Conservation (phyloP, 2,888 invertebrate genomes). For the Elmis aenea region DNA sequence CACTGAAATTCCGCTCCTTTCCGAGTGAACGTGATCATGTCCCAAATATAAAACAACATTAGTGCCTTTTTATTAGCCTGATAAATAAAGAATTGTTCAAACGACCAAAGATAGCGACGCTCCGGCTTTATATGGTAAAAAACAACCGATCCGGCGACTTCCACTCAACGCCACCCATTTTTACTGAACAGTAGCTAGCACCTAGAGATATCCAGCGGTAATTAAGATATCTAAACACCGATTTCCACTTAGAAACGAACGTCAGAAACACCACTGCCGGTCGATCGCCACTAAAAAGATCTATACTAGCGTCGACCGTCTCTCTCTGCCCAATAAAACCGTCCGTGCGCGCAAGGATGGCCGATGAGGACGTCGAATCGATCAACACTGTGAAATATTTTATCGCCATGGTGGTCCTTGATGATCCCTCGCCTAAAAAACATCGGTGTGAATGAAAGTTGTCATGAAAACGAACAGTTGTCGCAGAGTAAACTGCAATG, state of each 20-base stretch:
- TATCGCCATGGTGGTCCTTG: background rate
- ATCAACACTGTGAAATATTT: background rate
- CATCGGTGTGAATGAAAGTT: too few species aligned
- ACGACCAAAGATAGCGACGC: too few species aligned
- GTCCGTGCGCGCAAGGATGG: background rate
- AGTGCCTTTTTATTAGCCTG: too few species aligned
- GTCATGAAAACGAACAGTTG: too few species aligned
- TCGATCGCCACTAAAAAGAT: constrained; percentile 4
- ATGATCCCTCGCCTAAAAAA: too few species aligned
- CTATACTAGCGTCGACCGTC: background rate
- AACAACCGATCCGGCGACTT: too few species aligned
- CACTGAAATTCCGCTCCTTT: too few species aligned
- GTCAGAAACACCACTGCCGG: constrained; percentile 15
- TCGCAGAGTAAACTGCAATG: too few species aligned
- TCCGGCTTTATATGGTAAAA: too few species aligned
- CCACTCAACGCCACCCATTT: constrained; percentile 2
- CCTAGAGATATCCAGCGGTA: constrained; percentile 17
- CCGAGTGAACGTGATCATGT: too few species aligned
- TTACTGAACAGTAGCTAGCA: constrained; percentile 15
- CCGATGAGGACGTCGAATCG: background rate
- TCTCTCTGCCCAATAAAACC: background rate
- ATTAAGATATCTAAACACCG: constrained; percentile 23
- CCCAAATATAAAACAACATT: too few species aligned
- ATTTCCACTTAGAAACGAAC: constrained; percentile 21
- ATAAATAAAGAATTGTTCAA: too few species aligned